Conservation (phyloP, 2,888 invertebrate genomes). For the Dorcus hopei region DNA sequence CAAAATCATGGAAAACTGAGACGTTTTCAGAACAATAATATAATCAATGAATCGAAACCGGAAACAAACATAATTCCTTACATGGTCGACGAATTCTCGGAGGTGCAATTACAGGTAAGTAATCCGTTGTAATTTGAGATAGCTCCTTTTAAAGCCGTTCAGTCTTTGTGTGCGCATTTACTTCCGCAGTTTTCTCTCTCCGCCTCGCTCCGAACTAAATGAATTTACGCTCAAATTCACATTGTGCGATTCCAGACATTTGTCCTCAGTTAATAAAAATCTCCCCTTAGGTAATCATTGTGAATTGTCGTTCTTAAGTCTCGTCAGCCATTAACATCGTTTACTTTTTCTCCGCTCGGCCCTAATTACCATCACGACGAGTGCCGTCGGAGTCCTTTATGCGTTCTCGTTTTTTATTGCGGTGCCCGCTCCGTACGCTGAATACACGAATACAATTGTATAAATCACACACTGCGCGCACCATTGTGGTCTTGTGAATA, state of each 20-base stretch:
- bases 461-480: background rate
- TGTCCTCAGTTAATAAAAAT: slow-evolving; percentile 24
- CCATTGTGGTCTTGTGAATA: background rate
- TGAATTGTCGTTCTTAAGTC: slow-evolving; percentile 21
- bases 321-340: slow-evolving; percentile 13
- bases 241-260: slow-evolving; percentile 15
- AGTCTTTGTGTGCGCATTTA: background rate
- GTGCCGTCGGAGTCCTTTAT: background rate
- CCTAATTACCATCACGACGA: slow-evolving; percentile 5
- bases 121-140: background rate
- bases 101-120: background rate
- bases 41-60: background rate
- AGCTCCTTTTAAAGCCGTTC: slow-evolving; percentile 3
- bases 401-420: background rate
- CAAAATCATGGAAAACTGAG: no score
- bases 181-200: slow-evolving; percentile 3
- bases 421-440: background rate
- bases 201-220: slow-evolving; percentile 5
- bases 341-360: slow-evolving; percentile 10
- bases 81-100: background rate
- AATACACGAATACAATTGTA: slow-evolving; percentile 1
- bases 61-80: background rate
- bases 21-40: no score
- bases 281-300: slow-evolving; percentile 24
- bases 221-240: slow-evolving; percentile 18